Conservation (phyloP, 2,797 vertebrate species). For the Lophotriccus pileatus region DNA sequence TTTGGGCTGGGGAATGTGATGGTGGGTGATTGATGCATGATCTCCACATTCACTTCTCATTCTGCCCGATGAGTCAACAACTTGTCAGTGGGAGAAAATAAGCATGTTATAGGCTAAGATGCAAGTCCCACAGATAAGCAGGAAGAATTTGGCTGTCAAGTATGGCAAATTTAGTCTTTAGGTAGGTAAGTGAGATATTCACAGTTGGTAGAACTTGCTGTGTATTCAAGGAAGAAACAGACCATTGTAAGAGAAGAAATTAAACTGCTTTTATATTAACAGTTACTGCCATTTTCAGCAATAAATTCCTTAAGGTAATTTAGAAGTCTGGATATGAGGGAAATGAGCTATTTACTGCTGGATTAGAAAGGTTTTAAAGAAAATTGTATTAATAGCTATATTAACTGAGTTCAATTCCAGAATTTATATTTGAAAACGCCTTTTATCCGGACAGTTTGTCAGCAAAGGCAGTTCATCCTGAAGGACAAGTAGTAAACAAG, state of each 20-base stretch:
- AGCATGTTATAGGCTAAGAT: background rate
- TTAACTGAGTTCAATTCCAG: background rate
- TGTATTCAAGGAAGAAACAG: background rate
- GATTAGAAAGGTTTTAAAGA: background rate
- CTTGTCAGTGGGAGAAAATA: slow-evolving; percentile 7
- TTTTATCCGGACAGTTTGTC: background rate
- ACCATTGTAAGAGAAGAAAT: background rate
- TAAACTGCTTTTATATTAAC: background rate
- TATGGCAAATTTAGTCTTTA: background rate
- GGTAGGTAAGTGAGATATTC: background rate
- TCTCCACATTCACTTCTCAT: background rate
- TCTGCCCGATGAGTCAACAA: background rate
- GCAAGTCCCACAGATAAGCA: background rate
- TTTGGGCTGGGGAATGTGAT: background rate
- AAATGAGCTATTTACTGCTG: background rate
- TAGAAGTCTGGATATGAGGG: background rate
- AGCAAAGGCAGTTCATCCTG: background rate
- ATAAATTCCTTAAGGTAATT: background rate
- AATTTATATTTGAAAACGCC: background rate
- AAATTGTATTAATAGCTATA: background rate
- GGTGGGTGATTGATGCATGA: background rate
- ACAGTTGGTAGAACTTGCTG: background rate
- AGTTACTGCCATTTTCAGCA: background rate
- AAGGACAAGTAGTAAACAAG: background rate
- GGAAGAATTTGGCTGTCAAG: background rate